A percentile compares a stretch with the other conserved stretches of the same genome.
Conservation (phyloP, 2,797 vertebrate genomes). For the Alfaro cultratus region DNA sequence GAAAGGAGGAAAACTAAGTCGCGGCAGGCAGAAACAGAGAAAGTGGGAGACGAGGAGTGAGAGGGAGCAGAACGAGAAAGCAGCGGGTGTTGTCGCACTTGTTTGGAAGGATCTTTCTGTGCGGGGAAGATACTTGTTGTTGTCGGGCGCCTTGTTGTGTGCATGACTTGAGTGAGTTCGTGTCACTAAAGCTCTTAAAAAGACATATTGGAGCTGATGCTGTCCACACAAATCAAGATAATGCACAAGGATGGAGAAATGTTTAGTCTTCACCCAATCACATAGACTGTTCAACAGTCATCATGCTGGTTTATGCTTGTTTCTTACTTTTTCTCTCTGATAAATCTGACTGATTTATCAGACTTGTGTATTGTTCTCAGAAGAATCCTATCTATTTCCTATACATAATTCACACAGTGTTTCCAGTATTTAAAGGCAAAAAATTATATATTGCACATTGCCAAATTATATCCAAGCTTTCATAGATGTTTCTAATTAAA, state of each 20-base stretch:
- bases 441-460: not conserved
- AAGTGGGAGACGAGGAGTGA: slow-evolving; percentile 49
- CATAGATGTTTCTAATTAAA: not conserved
- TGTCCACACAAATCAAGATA: slow-evolving; percentile 6
- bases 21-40: slow-evolving; percentile 59
- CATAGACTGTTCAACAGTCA: not conserved
- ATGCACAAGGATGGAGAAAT: slow-evolving; percentile 7
- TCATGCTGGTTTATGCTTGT: not conserved
- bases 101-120: slow-evolving; percentile 51
- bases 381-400: not conserved
- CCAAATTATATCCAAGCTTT: not conserved
- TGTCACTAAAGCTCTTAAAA: slow-evolving; percentile 21
- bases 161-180: slow-evolving; percentile 43
- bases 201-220: slow-evolving; percentile 13
- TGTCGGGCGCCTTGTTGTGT: slow-evolving; percentile 27
- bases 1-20: slow-evolving; percentile 69
- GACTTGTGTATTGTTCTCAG: not conserved
- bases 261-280: not conserved
- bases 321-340: slow-evolving; percentile 1
- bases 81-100: slow-evolving; percentile 52
- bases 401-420: not conserved
- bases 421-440: not conserved
- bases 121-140: slow-evolving; percentile 42
- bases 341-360: not conserved
- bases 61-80: slow-evolving; percentile 44